Conservation (phyloP, 2,888 invertebrate species). For the Drosophila algonquin region DNA sequence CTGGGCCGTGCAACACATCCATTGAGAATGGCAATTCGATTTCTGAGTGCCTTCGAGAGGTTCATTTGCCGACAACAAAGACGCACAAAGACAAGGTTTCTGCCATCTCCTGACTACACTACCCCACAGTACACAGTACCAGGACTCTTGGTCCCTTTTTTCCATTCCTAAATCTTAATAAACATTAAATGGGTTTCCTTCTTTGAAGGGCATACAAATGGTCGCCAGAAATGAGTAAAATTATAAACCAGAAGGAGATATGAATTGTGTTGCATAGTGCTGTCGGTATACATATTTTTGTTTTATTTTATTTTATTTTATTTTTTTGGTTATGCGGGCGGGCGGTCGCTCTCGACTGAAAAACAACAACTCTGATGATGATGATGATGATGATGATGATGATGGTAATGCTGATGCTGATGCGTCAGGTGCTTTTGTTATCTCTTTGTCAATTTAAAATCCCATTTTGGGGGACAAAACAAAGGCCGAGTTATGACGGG, state of each 20-base stretch:
- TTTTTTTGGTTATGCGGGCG: conserved; percentile 27
- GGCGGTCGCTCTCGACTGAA: background rate
- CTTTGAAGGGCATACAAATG: too few species aligned
- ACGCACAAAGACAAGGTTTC: background rate
- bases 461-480: conserved; percentile 56
- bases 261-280: background rate
- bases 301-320: background rate
- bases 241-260: too few species aligned
- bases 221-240: background rate
- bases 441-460: conserved; percentile 25
- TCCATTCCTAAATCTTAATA: too few species aligned
- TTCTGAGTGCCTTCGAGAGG: background rate
- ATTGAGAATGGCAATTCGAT: conserved; percentile 17
- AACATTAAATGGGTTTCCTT: too few species aligned
- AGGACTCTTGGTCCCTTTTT: too few species aligned
- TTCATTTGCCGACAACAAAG: background rate
- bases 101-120: background rate
- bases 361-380: background rate
- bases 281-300: background rate
- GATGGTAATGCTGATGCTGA: conserved; percentile 26
- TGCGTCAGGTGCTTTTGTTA: conserved; percentile 22
- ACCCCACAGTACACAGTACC: background rate
- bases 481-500: conserved; percentile 24
- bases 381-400: conserved; percentile 25
- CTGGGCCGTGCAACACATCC: conserved; percentile 16